phyloP scores from a whole-genome alignment of 2,797 vertebrate species.

The Alfaro cultratus region DNA sequence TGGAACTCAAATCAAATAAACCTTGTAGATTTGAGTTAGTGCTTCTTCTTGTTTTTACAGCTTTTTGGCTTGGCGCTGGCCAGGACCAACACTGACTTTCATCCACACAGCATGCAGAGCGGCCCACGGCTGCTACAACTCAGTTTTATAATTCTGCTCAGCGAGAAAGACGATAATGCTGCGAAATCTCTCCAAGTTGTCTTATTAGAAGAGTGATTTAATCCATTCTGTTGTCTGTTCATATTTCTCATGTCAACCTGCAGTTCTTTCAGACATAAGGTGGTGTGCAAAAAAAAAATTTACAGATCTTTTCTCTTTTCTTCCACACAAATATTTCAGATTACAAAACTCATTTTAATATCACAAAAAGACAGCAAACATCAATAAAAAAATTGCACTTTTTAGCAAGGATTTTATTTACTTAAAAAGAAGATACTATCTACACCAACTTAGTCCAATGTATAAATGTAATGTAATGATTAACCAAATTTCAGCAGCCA shows the following conservation, averaged over 20 bases:
- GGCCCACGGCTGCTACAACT: constrained; percentile 49
- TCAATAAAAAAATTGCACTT: neutral
- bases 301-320: neutral
- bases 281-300: neutral
- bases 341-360: neutral
- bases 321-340: neutral
- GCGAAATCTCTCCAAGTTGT: constrained; percentile 10
- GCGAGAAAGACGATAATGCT: constrained; percentile 15
- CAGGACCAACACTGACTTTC: constrained; percentile 55
- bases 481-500: neutral
- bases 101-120: constrained; percentile 50
- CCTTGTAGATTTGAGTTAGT: constrained; percentile 67
- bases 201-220: constrained; percentile 3
- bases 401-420: neutral
- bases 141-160: constrained; percentile 37
- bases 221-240: neutral
- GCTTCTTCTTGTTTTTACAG: constrained; percentile 74
- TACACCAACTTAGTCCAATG: neutral
- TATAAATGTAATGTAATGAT: neutral
- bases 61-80: constrained; percentile 62
- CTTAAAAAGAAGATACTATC: neutral
- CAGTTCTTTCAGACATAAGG: neutral
- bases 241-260: neutral
- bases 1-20: constrained; percentile 73
- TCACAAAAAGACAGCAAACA: neutral